A percentile compares a stretch with the other conserved stretches of the same genome.
phyloP scores from a whole-genome alignment of 2,797 vertebrate genomes.

The Eremophila alpestris region DNA sequence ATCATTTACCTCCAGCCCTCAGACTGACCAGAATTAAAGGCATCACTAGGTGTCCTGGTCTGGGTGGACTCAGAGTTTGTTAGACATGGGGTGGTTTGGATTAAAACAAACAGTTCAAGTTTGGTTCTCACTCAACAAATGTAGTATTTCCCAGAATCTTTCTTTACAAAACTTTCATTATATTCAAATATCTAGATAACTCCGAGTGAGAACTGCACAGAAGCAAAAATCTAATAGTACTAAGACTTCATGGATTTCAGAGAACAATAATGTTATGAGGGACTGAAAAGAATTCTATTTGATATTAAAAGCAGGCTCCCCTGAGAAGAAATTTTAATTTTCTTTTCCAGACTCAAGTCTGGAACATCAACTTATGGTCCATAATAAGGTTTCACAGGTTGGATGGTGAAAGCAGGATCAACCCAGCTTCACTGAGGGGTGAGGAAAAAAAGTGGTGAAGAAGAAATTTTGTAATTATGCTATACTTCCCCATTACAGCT shows the following conservation, averaged over 20 bases:
- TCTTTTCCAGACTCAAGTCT: neutral
- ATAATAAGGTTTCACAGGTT: neutral
- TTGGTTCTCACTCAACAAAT: neutral
- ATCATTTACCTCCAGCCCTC: neutral
- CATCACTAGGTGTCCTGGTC: neutral
- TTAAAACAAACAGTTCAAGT: neutral
- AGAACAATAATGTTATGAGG: fast-evolving
- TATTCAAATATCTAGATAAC: neutral
- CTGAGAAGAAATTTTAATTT: neutral
- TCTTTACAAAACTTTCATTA: neutral
- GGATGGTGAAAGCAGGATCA: neutral
- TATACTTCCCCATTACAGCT: neutral
- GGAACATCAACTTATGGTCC: neutral
- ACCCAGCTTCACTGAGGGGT: neutral
- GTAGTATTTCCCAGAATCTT: neutral
- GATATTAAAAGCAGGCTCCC: neutral
- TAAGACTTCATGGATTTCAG: neutral
- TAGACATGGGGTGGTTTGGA: neutral
- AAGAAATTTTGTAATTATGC: neutral
- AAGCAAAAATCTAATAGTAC: neutral
- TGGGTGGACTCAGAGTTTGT: neutral
- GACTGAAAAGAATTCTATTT: neutral
- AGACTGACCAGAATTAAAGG: neutral
- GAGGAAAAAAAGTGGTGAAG: fast-evolving
- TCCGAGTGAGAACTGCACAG: neutral